phyloP scores from a whole-genome alignment of 1,140 invertebrate species.

The Paraescarpia echinospica region DNA sequence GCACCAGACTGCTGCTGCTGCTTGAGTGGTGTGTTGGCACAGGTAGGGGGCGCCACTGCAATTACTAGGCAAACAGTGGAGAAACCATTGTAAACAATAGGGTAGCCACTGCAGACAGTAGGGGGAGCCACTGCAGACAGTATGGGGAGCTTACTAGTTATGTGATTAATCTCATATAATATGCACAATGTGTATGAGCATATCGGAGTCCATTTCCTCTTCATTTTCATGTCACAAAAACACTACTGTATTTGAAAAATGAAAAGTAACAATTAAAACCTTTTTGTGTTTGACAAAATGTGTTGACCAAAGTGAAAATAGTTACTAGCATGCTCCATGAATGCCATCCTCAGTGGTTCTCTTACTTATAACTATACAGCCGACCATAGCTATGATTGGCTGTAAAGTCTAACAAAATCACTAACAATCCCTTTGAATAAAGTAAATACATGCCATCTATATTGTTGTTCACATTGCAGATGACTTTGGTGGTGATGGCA shows the following conservation, averaged over 20 bases:
- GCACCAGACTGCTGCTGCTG: conserved; percentile 54
- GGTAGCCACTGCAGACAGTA: background rate
- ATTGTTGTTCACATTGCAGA: conserved; percentile 36
- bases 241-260: no score
- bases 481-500: conserved; percentile 57
- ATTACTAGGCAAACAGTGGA: no score
- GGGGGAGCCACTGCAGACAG: no score
- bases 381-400: no score
- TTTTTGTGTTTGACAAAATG: background rate
- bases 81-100: background rate
- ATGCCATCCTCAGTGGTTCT: no score
- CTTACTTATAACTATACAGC: no score
- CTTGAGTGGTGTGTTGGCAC: conserved; percentile 56
- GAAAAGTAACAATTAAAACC: no score
- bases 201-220: background rate
- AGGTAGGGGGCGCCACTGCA: conserved; percentile 35
- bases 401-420: no score
- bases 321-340: no score
- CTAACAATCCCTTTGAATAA: no score
- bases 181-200: background rate
- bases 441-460: no score
- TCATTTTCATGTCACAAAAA: background rate
- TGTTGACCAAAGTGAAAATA: background rate
- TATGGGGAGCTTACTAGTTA: background rate
- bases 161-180: background rate